Evolutionary conservation across 2,113 vertebrate genomes (phyloP), one percentile per base, ranked within the genome.

Genomic region (Porphyrio hochstetteri): DNA sequence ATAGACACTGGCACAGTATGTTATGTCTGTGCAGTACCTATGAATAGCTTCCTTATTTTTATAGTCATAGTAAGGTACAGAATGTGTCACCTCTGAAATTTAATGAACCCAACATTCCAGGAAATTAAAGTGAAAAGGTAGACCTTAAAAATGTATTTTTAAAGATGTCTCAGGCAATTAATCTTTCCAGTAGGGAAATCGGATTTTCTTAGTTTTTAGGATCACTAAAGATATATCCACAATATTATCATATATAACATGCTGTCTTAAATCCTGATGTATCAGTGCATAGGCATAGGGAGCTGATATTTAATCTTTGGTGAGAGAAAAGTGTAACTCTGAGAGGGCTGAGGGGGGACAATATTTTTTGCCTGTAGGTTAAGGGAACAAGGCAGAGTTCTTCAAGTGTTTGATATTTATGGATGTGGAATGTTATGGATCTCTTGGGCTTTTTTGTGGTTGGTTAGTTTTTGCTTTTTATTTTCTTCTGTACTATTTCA

Each of bases 31-130:
- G 20, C 28, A 57, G 36, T 85, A 82, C 11, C 81, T 87, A 85
- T 82, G 77, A 95, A 95, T 82, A 96, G 21, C 33, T 92, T 67
- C 59, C 74, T 87, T 86, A 89, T 79, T 93, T 97, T 93, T 85
- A 82, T 40, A 87, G 89, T 82, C 78, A 36, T 48, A 79, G 61
- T 75, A 84, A 92, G 65, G 77, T 69, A 70, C 84, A 89, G 77
- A 57, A 53, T 46, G 13, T 90, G 70, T 94, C 94, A 95, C 55
- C 93, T 94, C 82, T 90, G 84, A 76, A 91, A 91, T 90, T 91
- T 92, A 94, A 95, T 91, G 89, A 95, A 85, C 81, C 28, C 40
- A 91, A 5, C 65, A 89, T 92, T 91, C 44, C 89, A 95, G 89
- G 87, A 95, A 97, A 95, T 77, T 16, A 76, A 92, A 94, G 57